Evolutionary conservation across 2,797 vertebrate species (phyloP), one percentile per base, ranked within the genome.

Genomic region (Leptodactylus fallax): DNA sequence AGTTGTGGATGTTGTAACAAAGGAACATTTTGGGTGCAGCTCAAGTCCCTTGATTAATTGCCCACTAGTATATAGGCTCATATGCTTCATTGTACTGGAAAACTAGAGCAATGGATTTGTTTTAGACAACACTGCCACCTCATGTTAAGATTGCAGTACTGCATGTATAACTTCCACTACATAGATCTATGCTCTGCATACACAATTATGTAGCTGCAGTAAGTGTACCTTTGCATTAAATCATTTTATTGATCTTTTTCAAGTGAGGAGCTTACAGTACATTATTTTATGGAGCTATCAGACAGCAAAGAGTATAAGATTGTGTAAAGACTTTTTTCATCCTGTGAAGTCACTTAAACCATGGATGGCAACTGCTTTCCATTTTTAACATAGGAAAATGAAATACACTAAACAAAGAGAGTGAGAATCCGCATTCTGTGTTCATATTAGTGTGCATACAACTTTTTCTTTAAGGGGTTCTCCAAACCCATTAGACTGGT

Each of bases 121-220:
- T 14, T 86, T 14, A 77, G 51, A 82, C 58, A 86, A 86, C 21
- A 89, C 17, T 82, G 87, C 87, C 87, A 81, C 60, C 83, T 82
- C 69, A 2, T 88, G 87, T 13, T 25, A 23, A 88, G 10, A 76
- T 74, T 36, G 16, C 10, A 55, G 56, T 77, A 63, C 67, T 83
- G 65, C 65, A 69, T 9, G 6, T 7, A 45, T 72, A 9, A 0
- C 25, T 16, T 45, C 36, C 8, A 7, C 19, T 9, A 45, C 27
- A 45, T 27, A 45, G 67, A 17, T 45, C 27, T 45, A 7, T 71
- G 27, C 27, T 72, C 65, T 36, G 36, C 36, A 72, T 72, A 72
- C 36, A 47, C 36, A 7, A 45, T 45, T 72, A 45, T 72, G 69
- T 2, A 21, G 69, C 7, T 17, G 16, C 69, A 47, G 36, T 47